Percentiles rank a stretch among this genome's conserved stretches.
Evolutionary conservation across 2,888 invertebrate genomes (phyloP).

Genomic region (Prenolepis imparis): DNA sequence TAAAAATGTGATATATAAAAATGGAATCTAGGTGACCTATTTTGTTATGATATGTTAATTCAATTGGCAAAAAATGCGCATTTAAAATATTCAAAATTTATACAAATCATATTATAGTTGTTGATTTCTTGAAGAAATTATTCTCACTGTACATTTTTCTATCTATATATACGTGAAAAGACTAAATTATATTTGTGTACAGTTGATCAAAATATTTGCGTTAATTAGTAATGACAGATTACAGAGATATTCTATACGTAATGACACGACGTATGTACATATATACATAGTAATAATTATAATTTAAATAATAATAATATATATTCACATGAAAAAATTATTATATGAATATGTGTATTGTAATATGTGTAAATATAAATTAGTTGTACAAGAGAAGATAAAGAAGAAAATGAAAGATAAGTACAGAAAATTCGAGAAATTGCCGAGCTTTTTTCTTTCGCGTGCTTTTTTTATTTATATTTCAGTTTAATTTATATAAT

Average conservation of each 20-base stretch:
- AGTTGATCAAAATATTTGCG: conserved; percentile 2
- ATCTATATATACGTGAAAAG: neutral
- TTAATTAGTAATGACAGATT: neutral
- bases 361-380: conserved; percentile 27
- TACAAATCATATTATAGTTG: neutral
- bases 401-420: neutral
- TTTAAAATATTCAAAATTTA: conserved; percentile 19
- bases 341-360: conserved; percentile 21
- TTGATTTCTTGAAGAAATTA: neutral
- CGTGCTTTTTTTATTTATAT: conserved; percentile 16
- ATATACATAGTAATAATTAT: conserved; percentile 6
- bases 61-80: neutral
- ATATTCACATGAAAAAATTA: neutral
- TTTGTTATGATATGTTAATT: neutral
- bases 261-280: neutral
- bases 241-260: neutral
- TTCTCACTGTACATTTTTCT: neutral
- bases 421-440: neutral
- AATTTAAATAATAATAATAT: conserved; percentile 18
- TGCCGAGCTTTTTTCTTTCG: neutral
- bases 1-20: neutral
- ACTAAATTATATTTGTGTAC: conserved; percentile 14
- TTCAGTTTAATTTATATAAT: conserved; percentile 52
- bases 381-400: neutral
- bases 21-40: neutral